Evolutionary conservation across 2,797 vertebrate species (phyloP).

Genomic region (Hyperoplus lanceolatus): DNA sequence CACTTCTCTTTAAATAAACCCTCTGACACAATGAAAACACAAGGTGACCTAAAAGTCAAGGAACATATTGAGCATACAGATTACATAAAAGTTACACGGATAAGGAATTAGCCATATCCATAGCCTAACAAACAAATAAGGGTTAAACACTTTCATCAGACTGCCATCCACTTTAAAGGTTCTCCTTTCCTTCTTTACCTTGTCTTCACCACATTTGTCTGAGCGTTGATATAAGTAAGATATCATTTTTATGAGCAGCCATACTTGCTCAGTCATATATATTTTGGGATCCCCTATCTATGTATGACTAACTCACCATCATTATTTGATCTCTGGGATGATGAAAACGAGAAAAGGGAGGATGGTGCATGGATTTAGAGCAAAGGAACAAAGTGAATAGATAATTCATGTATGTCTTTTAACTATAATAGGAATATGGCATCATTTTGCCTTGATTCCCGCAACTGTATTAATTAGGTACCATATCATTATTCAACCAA

Average conservation of each 20-base stretch:
- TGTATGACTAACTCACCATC: background rate
- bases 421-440: too few species aligned
- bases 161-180: background rate
- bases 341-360: background rate
- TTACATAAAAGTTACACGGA: slow-evolving; percentile 1
- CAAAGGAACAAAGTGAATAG: background rate
- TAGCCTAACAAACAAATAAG: background rate
- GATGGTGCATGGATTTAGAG: background rate
- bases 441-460: too few species aligned
- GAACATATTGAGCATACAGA: slow-evolving; percentile 4
- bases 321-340: background rate
- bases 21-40: slow-evolving; percentile 21
- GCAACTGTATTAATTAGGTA: too few species aligned
- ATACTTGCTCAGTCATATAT: background rate
- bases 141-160: too few species aligned
- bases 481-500: too few species aligned
- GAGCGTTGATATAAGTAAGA: background rate
- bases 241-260: background rate
- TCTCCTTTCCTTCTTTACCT: background rate
- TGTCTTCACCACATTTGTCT: background rate
- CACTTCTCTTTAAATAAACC: slow-evolving; percentile 49
- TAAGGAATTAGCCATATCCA: background rate
- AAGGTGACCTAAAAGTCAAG: slow-evolving; percentile 23
- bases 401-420: background rate
- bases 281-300: background rate